Base-by-base conservation (phyloP, 2,888 invertebrate genomes). In the Ichneumoninae sp. region DNA sequence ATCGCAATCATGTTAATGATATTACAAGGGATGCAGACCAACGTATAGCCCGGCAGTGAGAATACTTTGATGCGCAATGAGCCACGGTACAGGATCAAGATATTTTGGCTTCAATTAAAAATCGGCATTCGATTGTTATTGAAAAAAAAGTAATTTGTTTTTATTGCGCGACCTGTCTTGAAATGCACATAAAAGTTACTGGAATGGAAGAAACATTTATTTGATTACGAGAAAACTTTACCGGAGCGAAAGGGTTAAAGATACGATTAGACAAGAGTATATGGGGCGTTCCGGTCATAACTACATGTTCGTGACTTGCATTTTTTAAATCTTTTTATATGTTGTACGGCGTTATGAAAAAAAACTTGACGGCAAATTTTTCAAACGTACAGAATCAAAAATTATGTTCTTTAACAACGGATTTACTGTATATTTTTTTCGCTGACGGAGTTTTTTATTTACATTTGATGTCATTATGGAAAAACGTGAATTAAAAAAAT, bases 11-110 rank as follows among this genome's bases (percentile, higher is more conserved):
- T 22, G 22, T 7, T 19, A 19, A 54, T 54, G 19, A 54, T 54
- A 22, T 19, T 8, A 22, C 22, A 72, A 72, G 72, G 57, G 60
- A 72, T 72, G 26, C 44, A 30, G 72, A 72, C 60, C 72, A 60
- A 72, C 72, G 72, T 60, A 60, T 60, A 72, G 44, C 60, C 72
- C 30, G 72, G 44, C 72, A 40, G 44, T 40, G 57, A 30, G 40
- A 60, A 26, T 10, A 72, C 57, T 71, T 57, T 60, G 5, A 70
- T 30, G 26, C 3, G 8, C 6, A 1, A 1, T n/a, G n/a, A 52
- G 52, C 52, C 7, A 19, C 0, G n/a, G 8, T 33, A 33, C 33
- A 52, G 1, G 8, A 19, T 7, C 19, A 52, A n/a, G 19, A 4
- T n/a, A n/a, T 52, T 52, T 52, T 6, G 7, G 52, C 19, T n/a